Base-by-base conservation (phyloP, 2,888 invertebrate genomes). In the Holacanthella duospinosa region DNA sequence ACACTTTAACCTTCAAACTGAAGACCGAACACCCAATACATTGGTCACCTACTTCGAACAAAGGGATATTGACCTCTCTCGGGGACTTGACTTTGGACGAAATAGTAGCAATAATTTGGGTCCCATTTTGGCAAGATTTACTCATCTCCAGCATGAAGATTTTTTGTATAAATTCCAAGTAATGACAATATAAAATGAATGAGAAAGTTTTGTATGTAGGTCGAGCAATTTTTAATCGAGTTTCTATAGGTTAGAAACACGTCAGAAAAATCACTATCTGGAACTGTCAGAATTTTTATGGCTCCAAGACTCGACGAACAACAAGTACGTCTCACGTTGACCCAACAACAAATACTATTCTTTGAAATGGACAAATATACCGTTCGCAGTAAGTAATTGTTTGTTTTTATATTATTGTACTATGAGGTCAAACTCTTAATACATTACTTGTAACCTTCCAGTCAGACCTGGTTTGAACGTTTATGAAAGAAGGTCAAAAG, bases 11-110 rank as follows among this genome's bases (percentile, higher is more conserved):
- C 74, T 88, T 12, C 76, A 80, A 53, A 77, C 82, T 1, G 73
- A 78, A 19, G 82, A 80, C 72, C 77, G 0, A 61, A 68, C 43
- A 43, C 54, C 36, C 2, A 86, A 89, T 77, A 76, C 77, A 1
- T 68, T 90, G 44, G 77, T 78, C 65, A 89, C 89, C 0, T 85
- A 84, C 78, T 92, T 90, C 90, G 86, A 86, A 79, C 84, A 86
- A 77, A 86, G 86, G 63, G 85, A 86, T 58, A 81, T 90, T 68
- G 86, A 91, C 74, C 76, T 92, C 43, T 84, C 86, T 0, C 82
- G 89, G 1, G 92, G 92, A 0, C 81, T 92, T 75, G 90, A 91
- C 78, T 91, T 92, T 25, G 61, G 64, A 9, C 43, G 71, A 56
- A 63, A 59, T n/a, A 54, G 55, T 1, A 57, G 55, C 21, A 64